These are phyloP conservation scores for Diplodus puntazzo DNA, from an alignment of 2,797 vertebrate genomes.

Conservation along the genomic window DNA sequence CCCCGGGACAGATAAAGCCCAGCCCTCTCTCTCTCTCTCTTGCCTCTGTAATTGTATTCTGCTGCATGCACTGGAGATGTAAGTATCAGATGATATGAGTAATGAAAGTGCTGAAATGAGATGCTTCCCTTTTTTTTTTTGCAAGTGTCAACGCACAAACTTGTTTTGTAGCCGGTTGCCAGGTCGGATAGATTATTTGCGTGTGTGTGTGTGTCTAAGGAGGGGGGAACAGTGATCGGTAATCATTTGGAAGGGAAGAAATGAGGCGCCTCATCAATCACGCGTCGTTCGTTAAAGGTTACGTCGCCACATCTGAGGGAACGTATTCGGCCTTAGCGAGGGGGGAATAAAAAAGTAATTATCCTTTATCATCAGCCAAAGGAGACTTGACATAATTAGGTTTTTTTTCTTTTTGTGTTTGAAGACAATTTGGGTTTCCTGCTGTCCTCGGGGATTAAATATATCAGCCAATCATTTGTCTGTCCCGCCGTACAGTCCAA, in stretches of 20 bases:
- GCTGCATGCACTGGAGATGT: slow-evolving; percentile 56
- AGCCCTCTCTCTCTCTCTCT: slow-evolving; percentile 17
- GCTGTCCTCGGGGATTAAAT: slow-evolving; percentile 80
- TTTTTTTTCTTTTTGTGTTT: slow-evolving; percentile 60
- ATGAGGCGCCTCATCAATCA: slow-evolving; percentile 86
- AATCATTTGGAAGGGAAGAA: slow-evolving; percentile 83
- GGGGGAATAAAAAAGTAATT: slow-evolving; percentile 87
- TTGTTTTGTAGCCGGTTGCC: slow-evolving; percentile 61
- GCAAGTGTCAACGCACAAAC: slow-evolving; percentile 50
- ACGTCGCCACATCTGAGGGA: slow-evolving; percentile 77
- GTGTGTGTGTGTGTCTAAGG: slow-evolving; percentile 43
- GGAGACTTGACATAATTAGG: slow-evolving; percentile 85
- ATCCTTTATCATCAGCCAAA: slow-evolving; percentile 87
- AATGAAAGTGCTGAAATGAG: slow-evolving; percentile 72
- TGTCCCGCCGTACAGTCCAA: slow-evolving; percentile 41
- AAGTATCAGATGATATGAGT: slow-evolving; percentile 74
- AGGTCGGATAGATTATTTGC: slow-evolving; percentile 55
- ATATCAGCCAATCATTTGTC: slow-evolving; percentile 67
- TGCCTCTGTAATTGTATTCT: slow-evolving; percentile 70
- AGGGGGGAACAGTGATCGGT: slow-evolving; percentile 75
- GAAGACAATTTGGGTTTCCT: slow-evolving; percentile 77
- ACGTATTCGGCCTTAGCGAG: slow-evolving; percentile 76
- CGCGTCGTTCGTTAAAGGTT: slow-evolving; percentile 84
- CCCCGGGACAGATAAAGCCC: slow-evolving; percentile 65
- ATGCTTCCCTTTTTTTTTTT: slow-evolving; percentile 51